A percentile compares a stretch with the other conserved stretches of the same genome.
These are phyloP conservation scores for Lucinisca nassula DNA, from an alignment of 2,888 invertebrate genomes.

Conservation along the genomic window DNA sequence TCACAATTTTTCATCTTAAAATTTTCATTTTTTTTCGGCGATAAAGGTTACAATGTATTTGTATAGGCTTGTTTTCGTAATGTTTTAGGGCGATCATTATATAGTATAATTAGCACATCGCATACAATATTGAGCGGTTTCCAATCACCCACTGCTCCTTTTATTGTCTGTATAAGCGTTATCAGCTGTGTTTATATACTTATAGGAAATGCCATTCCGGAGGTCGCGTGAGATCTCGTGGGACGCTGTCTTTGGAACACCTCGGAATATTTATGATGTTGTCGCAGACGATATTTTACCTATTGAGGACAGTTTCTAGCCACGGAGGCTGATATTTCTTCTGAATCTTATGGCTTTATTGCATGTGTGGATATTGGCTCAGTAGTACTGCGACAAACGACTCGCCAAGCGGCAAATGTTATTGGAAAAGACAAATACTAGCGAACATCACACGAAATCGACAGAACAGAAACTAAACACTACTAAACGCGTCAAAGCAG, in stretches of 20 bases:
- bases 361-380: slow-evolving; percentile 2
- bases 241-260: not conserved
- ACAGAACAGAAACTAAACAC: not conserved
- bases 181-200: not conserved
- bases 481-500: not conserved
- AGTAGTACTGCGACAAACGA: not conserved
- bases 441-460: slow-evolving; percentile 5
- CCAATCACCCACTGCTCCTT: no score
- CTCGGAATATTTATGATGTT: not conserved
- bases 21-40: no score
- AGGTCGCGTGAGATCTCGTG: not conserved
- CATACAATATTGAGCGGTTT: no score
- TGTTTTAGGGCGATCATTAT: no score
- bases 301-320: not conserved
- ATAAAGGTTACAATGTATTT: no score
- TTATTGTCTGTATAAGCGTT: not conserved
- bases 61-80: no score
- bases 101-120: no score
- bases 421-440: slow-evolving; percentile 16
- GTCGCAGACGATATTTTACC: not conserved
- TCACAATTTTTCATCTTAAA: no score
- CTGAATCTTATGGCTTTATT: not conserved
- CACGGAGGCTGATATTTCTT: not conserved
- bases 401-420: slow-evolving; percentile 10
- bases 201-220: not conserved